Conservation (phyloP, 2,888 invertebrate species). For the Sarcophaga caerulescens region DNA sequence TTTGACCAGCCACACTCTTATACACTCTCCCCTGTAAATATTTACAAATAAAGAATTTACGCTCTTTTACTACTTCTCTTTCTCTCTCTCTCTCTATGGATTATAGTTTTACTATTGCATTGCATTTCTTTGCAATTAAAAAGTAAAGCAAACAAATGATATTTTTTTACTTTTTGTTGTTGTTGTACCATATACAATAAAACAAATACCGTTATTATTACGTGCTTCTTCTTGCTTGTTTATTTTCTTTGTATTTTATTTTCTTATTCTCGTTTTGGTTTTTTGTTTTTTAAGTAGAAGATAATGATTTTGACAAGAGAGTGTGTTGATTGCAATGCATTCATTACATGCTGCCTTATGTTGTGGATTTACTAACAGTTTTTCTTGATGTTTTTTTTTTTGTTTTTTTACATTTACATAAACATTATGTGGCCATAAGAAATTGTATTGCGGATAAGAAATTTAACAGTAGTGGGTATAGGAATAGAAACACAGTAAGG, state of each 20-base stretch:
- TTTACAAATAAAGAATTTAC: no score
- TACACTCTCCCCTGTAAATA: no score
- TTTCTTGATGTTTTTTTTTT: conserved; percentile 8
- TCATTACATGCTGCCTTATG: background rate
- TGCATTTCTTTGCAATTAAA: no score
- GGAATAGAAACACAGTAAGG: no score
- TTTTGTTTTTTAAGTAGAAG: conserved; percentile 4
- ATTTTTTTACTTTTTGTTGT: background rate
- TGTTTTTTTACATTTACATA: background rate
- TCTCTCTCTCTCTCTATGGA: background rate
- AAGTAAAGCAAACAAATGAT: no score
- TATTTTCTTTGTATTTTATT: background rate
- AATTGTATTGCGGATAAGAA: no score
- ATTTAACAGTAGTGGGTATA: no score
- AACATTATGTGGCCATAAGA: no score
- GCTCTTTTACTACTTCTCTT: background rate
- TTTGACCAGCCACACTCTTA: background rate
- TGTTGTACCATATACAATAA: no score
- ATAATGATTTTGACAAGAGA: background rate
- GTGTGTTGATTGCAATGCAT: conserved; percentile 30
- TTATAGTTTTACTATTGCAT: no score
- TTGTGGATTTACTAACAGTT: background rate
- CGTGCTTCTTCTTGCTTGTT: background rate
- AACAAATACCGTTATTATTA: no score
- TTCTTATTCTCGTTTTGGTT: conserved; percentile 2